Percentiles rank a stretch among this genome's conserved stretches.
These are phyloP conservation scores for Amazona guildingii DNA, from an alignment of 2,113 vertebrate genomes.

Conservation along the genomic window DNA sequence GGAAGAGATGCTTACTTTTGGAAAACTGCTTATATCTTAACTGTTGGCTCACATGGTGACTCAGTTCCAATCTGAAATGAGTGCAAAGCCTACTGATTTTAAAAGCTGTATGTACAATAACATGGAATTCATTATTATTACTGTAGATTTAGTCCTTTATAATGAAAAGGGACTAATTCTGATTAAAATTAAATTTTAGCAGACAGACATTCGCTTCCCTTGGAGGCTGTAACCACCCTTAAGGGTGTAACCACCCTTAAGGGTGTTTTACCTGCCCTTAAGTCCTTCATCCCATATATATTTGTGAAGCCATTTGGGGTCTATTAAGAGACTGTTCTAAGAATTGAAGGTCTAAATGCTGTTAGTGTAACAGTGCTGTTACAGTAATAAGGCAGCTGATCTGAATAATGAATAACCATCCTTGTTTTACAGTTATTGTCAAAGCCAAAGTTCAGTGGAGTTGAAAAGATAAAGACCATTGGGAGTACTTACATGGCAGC, in stretches of 20 bases:
- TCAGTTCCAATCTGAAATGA: background rate
- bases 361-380: background rate
- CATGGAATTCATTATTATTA: background rate
- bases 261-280: background rate
- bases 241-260: background rate
- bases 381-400: background rate
- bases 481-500: slow-evolving; percentile 99
- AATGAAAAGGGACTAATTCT: background rate
- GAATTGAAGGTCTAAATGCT: background rate
- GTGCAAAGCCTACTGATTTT: background rate
- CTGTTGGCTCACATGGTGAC: background rate
- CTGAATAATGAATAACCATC: background rate
- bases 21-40: background rate
- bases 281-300: background rate
- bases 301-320: background rate
- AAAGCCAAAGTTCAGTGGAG: slow-evolving; percentile 97
- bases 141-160: background rate
- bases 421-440: slow-evolving; percentile 84
- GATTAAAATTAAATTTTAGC: background rate
- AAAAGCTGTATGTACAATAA: background rate
- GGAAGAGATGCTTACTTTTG: background rate
- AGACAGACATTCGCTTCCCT: background rate
- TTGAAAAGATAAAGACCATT: slow-evolving; percentile 99
- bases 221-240: background rate
- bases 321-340: background rate